Conservation (phyloP, 2,113 vertebrate genomes). For the Fukomys damarensis region DNA sequence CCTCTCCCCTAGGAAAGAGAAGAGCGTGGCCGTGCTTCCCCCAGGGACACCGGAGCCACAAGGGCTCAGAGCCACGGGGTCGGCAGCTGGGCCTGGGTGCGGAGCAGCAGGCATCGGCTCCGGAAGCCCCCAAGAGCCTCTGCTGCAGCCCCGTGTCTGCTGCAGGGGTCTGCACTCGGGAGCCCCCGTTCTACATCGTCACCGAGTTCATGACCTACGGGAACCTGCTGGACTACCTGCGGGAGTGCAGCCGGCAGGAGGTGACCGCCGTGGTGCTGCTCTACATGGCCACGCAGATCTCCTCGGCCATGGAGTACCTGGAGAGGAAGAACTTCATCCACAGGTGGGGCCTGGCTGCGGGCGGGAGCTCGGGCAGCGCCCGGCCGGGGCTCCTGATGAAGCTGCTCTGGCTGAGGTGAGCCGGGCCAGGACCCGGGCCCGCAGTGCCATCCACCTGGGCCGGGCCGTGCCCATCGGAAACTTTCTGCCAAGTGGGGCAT, state of each 20-base stretch:
- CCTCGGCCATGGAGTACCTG: slow-evolving; percentile 99
- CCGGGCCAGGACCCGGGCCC: no score
- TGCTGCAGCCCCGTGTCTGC: background rate
- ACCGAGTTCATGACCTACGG: slow-evolving; percentile 99
- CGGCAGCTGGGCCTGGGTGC: background rate
- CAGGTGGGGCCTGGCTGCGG: slow-evolving; percentile 87
- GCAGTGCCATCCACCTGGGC: no score
- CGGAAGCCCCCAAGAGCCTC: background rate
- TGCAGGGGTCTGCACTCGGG: slow-evolving; percentile 97
- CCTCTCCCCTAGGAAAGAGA: background rate
- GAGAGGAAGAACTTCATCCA: slow-evolving; percentile 99
- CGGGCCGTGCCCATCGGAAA: no score
- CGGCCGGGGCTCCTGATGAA: no score
- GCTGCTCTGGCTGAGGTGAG: no score
- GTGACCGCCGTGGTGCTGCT: slow-evolving; percentile 98
- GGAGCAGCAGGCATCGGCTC: rapidly evolving
- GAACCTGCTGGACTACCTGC: slow-evolving; percentile 96
- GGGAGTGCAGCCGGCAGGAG: slow-evolving; percentile 97
- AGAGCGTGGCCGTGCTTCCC: rapidly evolving
- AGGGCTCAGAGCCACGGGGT: rapidly evolving
- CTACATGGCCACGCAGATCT: slow-evolving; percentile 99
- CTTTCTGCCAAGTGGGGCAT: background rate
- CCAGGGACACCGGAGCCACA: rapidly evolving
- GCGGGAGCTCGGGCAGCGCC: background rate
- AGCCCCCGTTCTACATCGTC: slow-evolving; percentile 99